Evolutionary conservation across 2,113 vertebrate species (phyloP).

Genomic region (Notarius lentiginosus): DNA sequence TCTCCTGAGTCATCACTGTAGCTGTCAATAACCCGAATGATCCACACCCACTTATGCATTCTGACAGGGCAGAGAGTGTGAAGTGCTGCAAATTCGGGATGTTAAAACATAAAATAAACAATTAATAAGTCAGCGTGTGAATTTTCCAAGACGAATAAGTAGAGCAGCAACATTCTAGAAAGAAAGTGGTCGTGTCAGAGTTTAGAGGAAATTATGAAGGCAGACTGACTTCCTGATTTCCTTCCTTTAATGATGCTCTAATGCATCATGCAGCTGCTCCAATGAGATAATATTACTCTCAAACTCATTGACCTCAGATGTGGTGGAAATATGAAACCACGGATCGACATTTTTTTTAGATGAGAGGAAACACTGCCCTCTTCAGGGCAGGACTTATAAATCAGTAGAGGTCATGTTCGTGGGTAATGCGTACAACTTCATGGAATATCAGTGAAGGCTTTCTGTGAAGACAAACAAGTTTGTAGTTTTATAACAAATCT

Average conservation of each 20-base stretch:
- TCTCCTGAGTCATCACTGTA: conserved; percentile 59
- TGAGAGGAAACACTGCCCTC: conserved; percentile 66
- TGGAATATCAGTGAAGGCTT: not conserved
- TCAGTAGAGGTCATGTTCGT: not conserved
- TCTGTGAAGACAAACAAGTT: not conserved
- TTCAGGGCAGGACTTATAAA: conserved; percentile 57
- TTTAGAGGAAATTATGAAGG: conserved; percentile 10
- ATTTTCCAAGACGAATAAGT: not conserved
- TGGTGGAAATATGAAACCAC: not conserved
- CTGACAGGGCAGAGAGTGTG: not conserved
- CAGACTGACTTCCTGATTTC: conserved; percentile 4
- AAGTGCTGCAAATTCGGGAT: not conserved
- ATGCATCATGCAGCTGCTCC: not conserved
- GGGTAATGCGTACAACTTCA: not conserved
- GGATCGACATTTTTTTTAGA: not conserved
- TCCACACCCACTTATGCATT: conserved; percentile 40
- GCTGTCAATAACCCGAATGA: conserved; percentile 65
- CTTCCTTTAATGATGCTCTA: conserved; percentile 7
- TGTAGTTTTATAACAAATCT: not conserved
- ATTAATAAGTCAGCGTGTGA: not conserved
- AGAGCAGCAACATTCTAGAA: not conserved
- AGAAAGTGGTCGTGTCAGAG: conserved; percentile 5
- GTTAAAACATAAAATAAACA: not conserved
- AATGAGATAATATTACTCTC: conserved; percentile 25
- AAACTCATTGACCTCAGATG: conserved; percentile 34